Base-by-base conservation (phyloP, 2,113 vertebrate genomes). In the Dromaius novaehollandiae region DNA sequence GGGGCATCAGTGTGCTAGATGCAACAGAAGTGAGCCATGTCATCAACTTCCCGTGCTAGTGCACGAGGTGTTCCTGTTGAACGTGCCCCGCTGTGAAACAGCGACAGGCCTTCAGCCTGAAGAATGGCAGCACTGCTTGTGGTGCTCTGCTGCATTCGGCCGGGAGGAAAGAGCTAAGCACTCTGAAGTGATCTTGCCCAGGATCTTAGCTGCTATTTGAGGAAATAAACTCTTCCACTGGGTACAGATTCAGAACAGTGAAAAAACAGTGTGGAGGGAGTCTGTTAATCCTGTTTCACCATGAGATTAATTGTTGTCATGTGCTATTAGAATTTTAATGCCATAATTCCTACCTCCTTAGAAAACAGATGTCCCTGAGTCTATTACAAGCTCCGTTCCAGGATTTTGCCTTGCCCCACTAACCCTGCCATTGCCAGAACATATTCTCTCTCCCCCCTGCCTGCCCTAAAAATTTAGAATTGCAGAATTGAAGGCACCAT, bases 261-360 rank as follows among this genome's bases (percentile, higher is more conserved):
- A 48, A 85, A 91, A 92, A 38, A 73, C 53, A 76, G 44, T 8
- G 34, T 58, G 28, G 60, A 94, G 42, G 61, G 81, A 84, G 38
- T 12, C 60, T 40, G 51, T 53, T 96, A 97, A 96, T 97, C 93
- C 79, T 95, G 74, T 95, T 97, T 93, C 87, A 64, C 87, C 28
- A n/a, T 3, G 16, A 95, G 90, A 96, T 97, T 93, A 95, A 82
- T 96, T 95, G 86, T 88, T 94, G 96, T 97, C 90, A 88, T 94
- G 89, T 86, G 96, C 90, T 94, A 91, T 83, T 94, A 89, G 89
- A 92, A 86, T 87, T 94, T 93, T 96, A 97, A 93, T 95, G 90
- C 92, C 75, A 56, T 95, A 95, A 96, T 94, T 97, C 90, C 93
- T 90, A 32, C 70, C 90, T 88, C 75, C 86, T 90, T 95, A 88